These are phyloP conservation scores for Orcinus orca DNA, from an alignment of 2,113 vertebrate genomes.

Conservation along the genomic window DNA sequence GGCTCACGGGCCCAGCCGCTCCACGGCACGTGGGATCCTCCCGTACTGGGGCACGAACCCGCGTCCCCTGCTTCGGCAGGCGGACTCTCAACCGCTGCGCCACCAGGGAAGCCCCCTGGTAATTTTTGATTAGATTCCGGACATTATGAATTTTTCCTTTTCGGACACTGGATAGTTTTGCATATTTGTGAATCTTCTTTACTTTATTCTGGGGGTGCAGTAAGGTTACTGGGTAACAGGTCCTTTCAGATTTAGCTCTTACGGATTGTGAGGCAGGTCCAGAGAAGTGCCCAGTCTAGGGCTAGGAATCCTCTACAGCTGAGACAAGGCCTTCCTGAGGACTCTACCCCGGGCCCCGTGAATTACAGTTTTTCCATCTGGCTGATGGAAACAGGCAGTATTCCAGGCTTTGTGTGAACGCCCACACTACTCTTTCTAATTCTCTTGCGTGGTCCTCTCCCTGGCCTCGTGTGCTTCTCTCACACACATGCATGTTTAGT, in stretches of 20 bases:
- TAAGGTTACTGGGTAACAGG: not conserved
- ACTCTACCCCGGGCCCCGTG: not conserved
- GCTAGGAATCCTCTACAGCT: not conserved
- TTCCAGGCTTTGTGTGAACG: not conserved
- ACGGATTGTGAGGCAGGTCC: not conserved
- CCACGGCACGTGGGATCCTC: too few species aligned
- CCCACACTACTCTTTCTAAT: not conserved
- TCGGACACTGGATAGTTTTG: not conserved
- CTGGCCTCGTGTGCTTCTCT: not conserved
- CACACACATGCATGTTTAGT: rapidly evolving
- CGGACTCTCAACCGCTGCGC: too few species aligned
- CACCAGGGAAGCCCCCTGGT: not conserved
- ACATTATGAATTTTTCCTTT: not conserved
- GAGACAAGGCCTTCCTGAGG: not conserved
- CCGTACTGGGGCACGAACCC: too few species aligned
- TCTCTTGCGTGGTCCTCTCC: not conserved
- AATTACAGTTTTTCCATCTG: not conserved
- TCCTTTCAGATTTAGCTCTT: not conserved
- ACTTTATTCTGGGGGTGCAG: not conserved
- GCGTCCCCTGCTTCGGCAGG: too few species aligned
- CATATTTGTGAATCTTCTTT: not conserved
- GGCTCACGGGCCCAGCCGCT: too few species aligned
- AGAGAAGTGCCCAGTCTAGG: not conserved
- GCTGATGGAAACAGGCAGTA: not conserved
- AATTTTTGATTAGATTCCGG: not conserved